Evolutionary conservation across 1,140 invertebrate species (phyloP).

Genomic region (Lordiphosa clarofinis): DNA sequence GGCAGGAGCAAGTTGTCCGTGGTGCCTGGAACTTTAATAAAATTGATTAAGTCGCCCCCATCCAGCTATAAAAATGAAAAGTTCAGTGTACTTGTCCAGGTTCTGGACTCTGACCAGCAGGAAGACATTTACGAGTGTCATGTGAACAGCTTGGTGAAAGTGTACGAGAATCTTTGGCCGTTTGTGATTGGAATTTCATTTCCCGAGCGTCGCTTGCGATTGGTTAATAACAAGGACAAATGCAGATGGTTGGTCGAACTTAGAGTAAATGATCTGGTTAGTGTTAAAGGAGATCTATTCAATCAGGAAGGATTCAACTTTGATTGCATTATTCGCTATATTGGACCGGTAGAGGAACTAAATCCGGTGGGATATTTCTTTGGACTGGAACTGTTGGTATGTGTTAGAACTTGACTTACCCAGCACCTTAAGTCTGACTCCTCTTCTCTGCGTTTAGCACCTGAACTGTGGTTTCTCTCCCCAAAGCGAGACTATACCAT

Average conservation of each 20-base stretch:
- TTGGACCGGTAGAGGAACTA: conserved; percentile 81
- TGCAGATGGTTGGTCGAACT: conserved; percentile 79
- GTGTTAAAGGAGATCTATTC: conserved; percentile 71
- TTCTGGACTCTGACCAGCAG: conserved; percentile 28
- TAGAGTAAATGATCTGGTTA: conserved; percentile 65
- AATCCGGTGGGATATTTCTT: conserved; percentile 82
- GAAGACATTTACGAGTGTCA: conserved; percentile 38
- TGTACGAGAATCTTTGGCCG: conserved; percentile 79
- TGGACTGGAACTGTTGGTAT: conserved; percentile 82
- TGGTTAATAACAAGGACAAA: conserved; percentile 79
- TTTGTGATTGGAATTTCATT: conserved; percentile 80
- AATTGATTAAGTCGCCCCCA: conserved; percentile 29
- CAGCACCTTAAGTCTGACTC: background rate
- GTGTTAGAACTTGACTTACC: background rate
- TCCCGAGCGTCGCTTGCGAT: conserved; percentile 80
- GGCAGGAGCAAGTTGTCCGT: background rate
- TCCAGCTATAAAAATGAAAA: conserved; percentile 18
- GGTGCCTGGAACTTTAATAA: conserved; percentile 40
- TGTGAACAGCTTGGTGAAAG: conserved; percentile 21
- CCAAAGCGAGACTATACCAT: conserved; percentile 46
- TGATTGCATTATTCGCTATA: conserved; percentile 80
- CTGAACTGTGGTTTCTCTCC: conserved; percentile 45
- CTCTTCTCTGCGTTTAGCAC: conserved; percentile 27
- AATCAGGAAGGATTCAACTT: conserved; percentile 30
- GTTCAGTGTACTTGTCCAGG: conserved; percentile 36